phyloP scores from a whole-genome alignment of 2,888 invertebrate species.

The Lutraria lutraria region DNA sequence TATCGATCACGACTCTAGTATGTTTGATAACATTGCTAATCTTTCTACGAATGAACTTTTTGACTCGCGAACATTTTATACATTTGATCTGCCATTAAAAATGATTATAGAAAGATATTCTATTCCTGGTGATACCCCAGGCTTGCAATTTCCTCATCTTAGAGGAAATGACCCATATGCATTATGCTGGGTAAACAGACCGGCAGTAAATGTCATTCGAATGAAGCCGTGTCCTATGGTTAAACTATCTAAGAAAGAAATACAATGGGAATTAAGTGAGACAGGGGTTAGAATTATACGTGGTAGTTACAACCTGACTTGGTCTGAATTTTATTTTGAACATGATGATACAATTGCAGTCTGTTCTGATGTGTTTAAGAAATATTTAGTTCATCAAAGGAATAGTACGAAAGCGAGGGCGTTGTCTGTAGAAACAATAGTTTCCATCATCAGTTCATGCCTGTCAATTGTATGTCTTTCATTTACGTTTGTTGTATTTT shows the following conservation, averaged over 20 bases:
- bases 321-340: conserved; percentile 1
- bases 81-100: neutral
- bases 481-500: conserved; percentile 48
- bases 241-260: neutral
- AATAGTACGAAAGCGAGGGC: neutral
- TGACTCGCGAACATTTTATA: neutral
- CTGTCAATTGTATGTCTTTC: conserved; percentile 48
- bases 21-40: neutral
- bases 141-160: neutral
- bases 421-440: conserved; percentile 2
- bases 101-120: neutral
- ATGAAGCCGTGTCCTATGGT: neutral
- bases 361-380: neutral
- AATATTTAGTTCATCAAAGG: neutral
- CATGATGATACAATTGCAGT: conserved; percentile 7
- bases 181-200: neutral
- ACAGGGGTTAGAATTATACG: neutral
- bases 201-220: neutral
- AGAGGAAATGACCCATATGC: neutral
- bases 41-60: neutral
- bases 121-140: neutral
- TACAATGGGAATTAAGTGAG: neutral
- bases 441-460: conserved; percentile 38
- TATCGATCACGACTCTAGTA: neutral
- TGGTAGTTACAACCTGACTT: neutral